Conservation (phyloP, 2,113 vertebrate species). For the Octodon degus region DNA sequence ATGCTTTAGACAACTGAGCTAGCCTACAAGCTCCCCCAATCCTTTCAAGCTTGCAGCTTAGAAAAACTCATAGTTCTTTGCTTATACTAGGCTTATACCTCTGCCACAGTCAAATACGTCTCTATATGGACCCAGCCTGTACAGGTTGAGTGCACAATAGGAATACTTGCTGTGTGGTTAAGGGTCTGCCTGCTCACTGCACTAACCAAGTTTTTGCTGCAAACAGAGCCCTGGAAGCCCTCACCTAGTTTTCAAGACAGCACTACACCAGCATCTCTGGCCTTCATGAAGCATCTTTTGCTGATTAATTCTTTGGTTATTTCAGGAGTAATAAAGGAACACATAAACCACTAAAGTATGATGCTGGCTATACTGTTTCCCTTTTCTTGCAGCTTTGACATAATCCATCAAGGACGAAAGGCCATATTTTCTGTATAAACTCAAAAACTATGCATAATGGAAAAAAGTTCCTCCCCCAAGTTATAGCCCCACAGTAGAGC, state of each 20-base stretch:
- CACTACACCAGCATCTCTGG: not conserved
- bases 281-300: not conserved
- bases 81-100: not conserved
- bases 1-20: too few relatives aligned
- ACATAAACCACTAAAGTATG: not conserved
- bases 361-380: not conserved
- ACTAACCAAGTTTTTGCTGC: not conserved
- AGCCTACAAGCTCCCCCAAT: not conserved
- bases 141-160: not conserved
- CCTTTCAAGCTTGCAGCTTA: slow-evolving; percentile 60
- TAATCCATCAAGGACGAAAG: not conserved
- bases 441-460: not conserved
- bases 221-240: slow-evolving; percentile 56
- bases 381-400: not conserved
- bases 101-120: slow-evolving; percentile 54
- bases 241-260: not conserved
- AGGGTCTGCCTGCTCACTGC: slow-evolving; percentile 45
- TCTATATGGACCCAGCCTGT: slow-evolving; percentile 41
- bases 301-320: slow-evolving; percentile 27
- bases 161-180: not conserved
- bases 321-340: not conserved
- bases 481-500: not conserved
- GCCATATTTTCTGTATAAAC: not conserved
- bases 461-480: not conserved
- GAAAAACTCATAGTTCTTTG: not conserved